Conservation (phyloP, 2,797 vertebrate genomes). For the Microctenopoma steveboyesi region DNA sequence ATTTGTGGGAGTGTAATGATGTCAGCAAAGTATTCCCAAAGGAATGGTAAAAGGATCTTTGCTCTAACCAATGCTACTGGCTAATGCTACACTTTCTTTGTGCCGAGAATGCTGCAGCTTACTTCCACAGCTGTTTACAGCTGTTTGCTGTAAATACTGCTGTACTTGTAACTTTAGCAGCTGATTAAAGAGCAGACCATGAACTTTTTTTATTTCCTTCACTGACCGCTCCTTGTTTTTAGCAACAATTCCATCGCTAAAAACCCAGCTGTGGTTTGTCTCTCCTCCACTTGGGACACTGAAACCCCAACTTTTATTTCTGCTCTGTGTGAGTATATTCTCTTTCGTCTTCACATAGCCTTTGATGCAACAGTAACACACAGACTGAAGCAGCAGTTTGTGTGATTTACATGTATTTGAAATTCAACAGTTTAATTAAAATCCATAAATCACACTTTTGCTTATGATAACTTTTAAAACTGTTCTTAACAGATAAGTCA, state of each 20-base stretch:
- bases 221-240: conserved; percentile 65
- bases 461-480: neutral
- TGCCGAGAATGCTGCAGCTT: neutral
- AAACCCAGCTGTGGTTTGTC: conserved; percentile 67
- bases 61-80: conserved; percentile 25
- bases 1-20: conserved; percentile 28
- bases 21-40: conserved; percentile 28
- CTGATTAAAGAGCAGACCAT: conserved; percentile 67
- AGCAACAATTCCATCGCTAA: conserved; percentile 51
- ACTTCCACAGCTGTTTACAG: neutral
- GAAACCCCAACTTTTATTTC: conserved; percentile 58
- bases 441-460: conserved; percentile 25
- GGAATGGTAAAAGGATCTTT: conserved; percentile 31
- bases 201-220: conserved; percentile 54
- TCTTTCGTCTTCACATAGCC: conserved; percentile 36
- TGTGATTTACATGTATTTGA: conserved; percentile 30
- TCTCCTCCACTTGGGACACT: conserved; percentile 57
- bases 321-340: conserved; percentile 32
- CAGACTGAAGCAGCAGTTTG: conserved; percentile 11
- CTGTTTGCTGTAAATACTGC: conserved; percentile 59
- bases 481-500: conserved; percentile 22
- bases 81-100: conserved; percentile 28
- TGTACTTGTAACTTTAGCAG: conserved; percentile 54
- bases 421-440: conserved; percentile 14
- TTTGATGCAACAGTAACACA: conserved; percentile 34